Conservation (phyloP, 2,113 vertebrate species). For the Onychostruthus taczanowskii region DNA sequence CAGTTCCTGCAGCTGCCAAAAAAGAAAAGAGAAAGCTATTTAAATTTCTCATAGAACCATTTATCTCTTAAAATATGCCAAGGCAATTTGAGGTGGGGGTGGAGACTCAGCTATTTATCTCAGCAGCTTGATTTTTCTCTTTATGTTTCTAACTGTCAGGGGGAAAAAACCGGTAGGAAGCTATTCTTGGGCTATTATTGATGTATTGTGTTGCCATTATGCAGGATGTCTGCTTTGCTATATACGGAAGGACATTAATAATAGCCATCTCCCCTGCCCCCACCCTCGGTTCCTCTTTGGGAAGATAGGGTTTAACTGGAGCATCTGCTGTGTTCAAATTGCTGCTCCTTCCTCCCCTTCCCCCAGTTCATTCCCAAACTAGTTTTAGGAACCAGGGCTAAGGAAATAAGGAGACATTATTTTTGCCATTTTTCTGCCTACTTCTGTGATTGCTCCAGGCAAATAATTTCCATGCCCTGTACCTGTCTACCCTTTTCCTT, state of each 20-base stretch:
- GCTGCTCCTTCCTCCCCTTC: slow-evolving; percentile 14
- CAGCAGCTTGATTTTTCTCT: slow-evolving; percentile 67
- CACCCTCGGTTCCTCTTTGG: slow-evolving; percentile 6
- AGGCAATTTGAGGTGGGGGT: slow-evolving; percentile 70
- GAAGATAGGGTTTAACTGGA: slow-evolving; percentile 31
- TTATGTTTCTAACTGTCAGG: slow-evolving; percentile 64
- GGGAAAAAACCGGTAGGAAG: slow-evolving; percentile 47
- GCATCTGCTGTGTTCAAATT: slow-evolving; percentile 37
- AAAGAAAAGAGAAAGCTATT: slow-evolving; percentile 72
- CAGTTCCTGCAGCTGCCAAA: slow-evolving; percentile 73
- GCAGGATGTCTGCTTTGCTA: slow-evolving; percentile 52
- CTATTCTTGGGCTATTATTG: slow-evolving; percentile 59
- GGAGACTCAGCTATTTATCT: slow-evolving; percentile 68
- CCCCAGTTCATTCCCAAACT: slow-evolving; percentile 20
- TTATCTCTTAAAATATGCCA: slow-evolving; percentile 77
- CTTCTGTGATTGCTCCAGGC: neutral
- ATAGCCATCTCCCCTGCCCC: slow-evolving; percentile 53
- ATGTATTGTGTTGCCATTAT: slow-evolving; percentile 54
- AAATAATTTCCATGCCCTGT: neutral
- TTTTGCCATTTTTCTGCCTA: neutral
- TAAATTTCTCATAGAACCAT: slow-evolving; percentile 71
- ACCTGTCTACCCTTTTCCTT: slow-evolving; percentile 2
- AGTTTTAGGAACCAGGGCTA: slow-evolving; percentile 19
- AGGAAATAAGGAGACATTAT: neutral
- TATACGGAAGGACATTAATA: slow-evolving; percentile 31